Conservation (phyloP, 2,797 vertebrate species). For the Takifugu ocellatus region DNA sequence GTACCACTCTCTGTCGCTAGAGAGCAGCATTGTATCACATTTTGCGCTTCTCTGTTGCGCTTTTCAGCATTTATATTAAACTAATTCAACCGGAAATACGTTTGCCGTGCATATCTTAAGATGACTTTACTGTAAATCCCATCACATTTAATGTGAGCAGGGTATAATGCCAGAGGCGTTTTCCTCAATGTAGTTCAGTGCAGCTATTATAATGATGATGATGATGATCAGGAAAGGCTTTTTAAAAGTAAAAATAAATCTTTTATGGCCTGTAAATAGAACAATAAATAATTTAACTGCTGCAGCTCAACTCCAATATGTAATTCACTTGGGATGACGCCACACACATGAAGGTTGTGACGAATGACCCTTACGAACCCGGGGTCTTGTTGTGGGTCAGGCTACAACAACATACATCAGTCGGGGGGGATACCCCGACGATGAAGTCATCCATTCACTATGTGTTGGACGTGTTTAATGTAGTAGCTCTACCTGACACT, state of each 20-base stretch:
- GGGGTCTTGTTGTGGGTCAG: constrained; percentile 28
- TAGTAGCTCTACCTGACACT: constrained; percentile 4
- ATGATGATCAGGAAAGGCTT: neutral
- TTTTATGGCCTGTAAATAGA: neutral
- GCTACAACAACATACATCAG: constrained; percentile 40
- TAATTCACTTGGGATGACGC: neutral
- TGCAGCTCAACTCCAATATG: neutral
- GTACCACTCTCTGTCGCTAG: no score
- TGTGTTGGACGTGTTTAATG: constrained; percentile 1
- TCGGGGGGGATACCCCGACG: constrained; percentile 2
- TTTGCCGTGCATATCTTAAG: constrained; percentile 6
- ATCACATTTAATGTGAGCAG: neutral
- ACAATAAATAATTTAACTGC: neutral
- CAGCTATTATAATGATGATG: neutral
- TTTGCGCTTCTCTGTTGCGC: no score
- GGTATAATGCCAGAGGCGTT: neutral
- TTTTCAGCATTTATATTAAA: neutral
- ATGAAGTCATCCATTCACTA: constrained; percentile 44
- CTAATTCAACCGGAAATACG: constrained; percentile 11
- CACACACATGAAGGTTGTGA: constrained; percentile 19
- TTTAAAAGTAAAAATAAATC: neutral
- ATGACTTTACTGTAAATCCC: constrained; percentile 12
- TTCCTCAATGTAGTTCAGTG: neutral
- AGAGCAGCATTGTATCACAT: no score
- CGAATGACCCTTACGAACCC: constrained; percentile 16